These are phyloP conservation scores for Anas platyrhynchos DNA, from an alignment of 2,113 vertebrate species.

Conservation along the genomic window DNA sequence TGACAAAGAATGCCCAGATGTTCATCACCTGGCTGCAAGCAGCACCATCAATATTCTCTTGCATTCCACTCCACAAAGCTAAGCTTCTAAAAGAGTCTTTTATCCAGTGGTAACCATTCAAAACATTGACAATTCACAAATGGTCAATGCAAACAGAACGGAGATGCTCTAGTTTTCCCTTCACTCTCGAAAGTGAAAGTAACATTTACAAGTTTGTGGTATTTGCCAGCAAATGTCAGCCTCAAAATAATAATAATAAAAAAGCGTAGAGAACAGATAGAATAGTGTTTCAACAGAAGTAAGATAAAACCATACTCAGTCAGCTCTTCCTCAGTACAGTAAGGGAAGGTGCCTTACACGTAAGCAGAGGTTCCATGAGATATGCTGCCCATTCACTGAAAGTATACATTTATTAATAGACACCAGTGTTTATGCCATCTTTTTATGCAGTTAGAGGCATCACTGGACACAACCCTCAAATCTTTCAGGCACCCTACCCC, in stretches of 20 bases:
- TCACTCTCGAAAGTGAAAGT: neutral
- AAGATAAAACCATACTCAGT: neutral
- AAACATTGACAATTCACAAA: neutral
- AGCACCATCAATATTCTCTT: neutral
- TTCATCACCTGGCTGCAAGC: neutral
- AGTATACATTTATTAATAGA: neutral
- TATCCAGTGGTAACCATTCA: neutral
- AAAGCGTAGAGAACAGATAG: neutral
- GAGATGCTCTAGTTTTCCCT: neutral
- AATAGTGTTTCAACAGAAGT: neutral
- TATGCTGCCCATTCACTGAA: neutral
- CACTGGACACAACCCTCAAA: neutral
- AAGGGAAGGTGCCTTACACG: neutral
- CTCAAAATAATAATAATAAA: neutral
- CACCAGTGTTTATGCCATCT: neutral
- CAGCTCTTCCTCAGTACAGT: neutral
- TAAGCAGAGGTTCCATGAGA: neutral
- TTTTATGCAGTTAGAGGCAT: neutral
- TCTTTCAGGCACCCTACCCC: neutral
- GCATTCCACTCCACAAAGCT: neutral
- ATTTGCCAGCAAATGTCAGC: neutral
- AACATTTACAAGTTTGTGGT: neutral
- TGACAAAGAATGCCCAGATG: neutral
- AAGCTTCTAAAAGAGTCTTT: neutral
- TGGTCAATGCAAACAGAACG: neutral